Base-by-base conservation (phyloP, 2,113 vertebrate genomes). In the Cinclus cinclus region DNA sequence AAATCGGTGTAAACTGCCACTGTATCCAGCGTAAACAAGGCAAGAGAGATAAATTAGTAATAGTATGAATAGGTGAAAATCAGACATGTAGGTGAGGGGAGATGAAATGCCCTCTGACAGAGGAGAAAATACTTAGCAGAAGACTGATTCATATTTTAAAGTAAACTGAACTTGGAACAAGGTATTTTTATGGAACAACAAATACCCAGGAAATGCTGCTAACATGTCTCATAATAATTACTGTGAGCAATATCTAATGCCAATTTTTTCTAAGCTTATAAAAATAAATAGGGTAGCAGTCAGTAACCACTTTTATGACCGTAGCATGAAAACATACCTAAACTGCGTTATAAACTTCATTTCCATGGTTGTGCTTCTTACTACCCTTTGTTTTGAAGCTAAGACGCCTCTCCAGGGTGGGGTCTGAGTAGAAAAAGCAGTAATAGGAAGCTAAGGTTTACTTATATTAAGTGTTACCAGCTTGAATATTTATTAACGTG, bases 241-340 rank as follows among this genome's bases (percentile, higher is more conserved):
- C 70, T 76, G 42, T 35, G 24, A 86, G 64, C 47, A 73, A 83
- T 52, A 50, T 37, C 71, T 75, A 63, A 28, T 86, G 89, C 64
- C 92, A 96, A 62, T 24, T 42, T 94, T 90, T 96, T 95, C 55
- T 69, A 33, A 81, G 49, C 85, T 96, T 95, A 95, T 83, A 85
- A 87, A 93, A 93, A 95, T 84, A 97, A 96, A 89, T 7, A 89
- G 76, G 76, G 83, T 92, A 96, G 87, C 70, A 94, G 63, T 30
- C 95, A 95, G 73, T 8, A 96, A 95, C 86, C 92, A 84, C 91
- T 96, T 97, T 91, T 87, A 94, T 70, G 90, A 91, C 78, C 83
- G 79, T 63, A 90, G 83, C 90, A 91, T 65, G 91, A 95, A 97
- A 86, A 95, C 31, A 76, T 44, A 62, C 69, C 37, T 86, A 92